Evolutionary conservation across 2,888 invertebrate species (phyloP).

Genomic region (Netelia melanura): DNA sequence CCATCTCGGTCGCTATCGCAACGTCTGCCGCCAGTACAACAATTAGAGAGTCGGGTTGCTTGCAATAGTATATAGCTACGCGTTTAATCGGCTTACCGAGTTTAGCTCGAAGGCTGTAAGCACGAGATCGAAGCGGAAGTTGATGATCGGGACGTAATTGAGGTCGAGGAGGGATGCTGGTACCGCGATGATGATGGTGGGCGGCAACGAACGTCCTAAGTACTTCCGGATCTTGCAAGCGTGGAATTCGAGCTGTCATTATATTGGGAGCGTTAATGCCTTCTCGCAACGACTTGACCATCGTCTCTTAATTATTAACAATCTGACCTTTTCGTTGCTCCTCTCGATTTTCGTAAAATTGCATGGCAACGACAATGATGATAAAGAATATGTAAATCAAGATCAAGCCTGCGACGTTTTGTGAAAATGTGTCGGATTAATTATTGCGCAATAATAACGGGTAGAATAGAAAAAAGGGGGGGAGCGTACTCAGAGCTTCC

Average conservation of each 20-base stretch:
- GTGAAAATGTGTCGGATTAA: neutral
- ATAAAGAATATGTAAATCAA: slow-evolving; percentile 85
- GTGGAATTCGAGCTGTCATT: slow-evolving; percentile 78
- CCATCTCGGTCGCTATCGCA: slow-evolving; percentile 78
- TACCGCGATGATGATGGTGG: slow-evolving; percentile 20
- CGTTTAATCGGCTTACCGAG: slow-evolving; percentile 74
- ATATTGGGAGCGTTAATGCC: neutral
- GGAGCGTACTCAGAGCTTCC: slow-evolving; percentile 85
- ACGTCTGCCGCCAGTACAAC: slow-evolving; percentile 74
- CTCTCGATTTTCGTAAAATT: slow-evolving; percentile 76
- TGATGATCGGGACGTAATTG: slow-evolving; percentile 6
- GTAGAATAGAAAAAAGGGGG: neutral
- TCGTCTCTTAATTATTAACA: neutral
- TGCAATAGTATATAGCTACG: too few relatives aligned
- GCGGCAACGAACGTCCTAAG: slow-evolving; percentile 79
- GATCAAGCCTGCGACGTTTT: slow-evolving; percentile 82
- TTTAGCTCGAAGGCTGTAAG: slow-evolving; percentile 79
- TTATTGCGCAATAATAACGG: too few relatives aligned
- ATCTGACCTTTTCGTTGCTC: slow-evolving; percentile 75
- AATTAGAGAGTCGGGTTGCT: too few relatives aligned
- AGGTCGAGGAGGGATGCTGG: neutral
- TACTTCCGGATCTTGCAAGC: slow-evolving; percentile 77
- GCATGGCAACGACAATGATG: slow-evolving; percentile 84
- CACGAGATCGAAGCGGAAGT: slow-evolving; percentile 76
- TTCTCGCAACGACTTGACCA: too few relatives aligned